These are phyloP conservation scores for Puntigrus tetrazona DNA, from an alignment of 2,113 vertebrate species.

Conservation along the genomic window DNA sequence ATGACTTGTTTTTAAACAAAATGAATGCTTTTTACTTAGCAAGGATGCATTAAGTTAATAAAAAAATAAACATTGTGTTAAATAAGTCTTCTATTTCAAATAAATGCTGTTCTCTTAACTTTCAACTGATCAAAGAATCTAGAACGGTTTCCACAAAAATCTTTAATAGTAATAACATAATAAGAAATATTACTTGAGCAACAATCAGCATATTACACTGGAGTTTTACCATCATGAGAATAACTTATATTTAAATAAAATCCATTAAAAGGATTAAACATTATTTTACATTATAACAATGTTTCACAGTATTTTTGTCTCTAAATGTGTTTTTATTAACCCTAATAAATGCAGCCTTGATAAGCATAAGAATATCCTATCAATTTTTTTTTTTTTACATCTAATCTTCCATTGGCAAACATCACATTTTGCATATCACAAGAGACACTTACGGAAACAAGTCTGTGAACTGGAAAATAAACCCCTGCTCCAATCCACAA, in stretches of 20 bases:
- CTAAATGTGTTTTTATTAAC: background rate
- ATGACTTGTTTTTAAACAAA: too few species aligned
- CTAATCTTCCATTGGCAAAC: background rate
- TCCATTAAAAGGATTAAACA: too few species aligned
- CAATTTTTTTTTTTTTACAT: too few species aligned
- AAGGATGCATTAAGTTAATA: background rate
- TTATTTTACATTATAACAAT: too few species aligned
- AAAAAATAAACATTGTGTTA: background rate
- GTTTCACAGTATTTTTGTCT: background rate
- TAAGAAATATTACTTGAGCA: background rate
- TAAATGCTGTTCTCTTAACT: too few species aligned
- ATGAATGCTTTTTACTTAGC: background rate
- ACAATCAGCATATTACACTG: background rate
- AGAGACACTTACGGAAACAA: conserved; percentile 84
- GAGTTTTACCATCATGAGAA: background rate
- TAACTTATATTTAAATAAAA: too few species aligned
- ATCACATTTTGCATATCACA: background rate
- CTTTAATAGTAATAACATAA: background rate
- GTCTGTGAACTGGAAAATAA: conserved; percentile 90
- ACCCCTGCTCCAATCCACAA: conserved; percentile 82
- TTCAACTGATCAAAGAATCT: too few species aligned
- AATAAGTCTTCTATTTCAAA: background rate
- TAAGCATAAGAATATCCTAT: too few species aligned
- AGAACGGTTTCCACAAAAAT: background rate
- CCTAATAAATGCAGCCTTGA: background rate